Evolutionary conservation across 1,140 invertebrate species (phyloP).

Genomic region (Meloidogyne hapla): DNA sequence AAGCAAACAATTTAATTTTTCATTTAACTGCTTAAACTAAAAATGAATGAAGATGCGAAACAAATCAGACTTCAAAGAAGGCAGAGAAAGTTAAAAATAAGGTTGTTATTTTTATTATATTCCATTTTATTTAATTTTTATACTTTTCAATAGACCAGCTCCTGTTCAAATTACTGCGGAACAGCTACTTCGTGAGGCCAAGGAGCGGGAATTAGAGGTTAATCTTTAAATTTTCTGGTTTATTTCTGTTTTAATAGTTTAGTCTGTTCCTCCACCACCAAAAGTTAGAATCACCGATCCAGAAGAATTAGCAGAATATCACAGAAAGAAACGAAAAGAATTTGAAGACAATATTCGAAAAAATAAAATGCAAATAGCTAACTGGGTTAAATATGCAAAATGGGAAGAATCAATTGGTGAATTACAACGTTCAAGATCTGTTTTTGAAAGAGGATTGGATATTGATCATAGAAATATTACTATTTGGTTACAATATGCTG

Average conservation of each 20-base stretch:
- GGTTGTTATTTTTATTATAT: no score
- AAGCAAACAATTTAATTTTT: no score
- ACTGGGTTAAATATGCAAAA: conserved; percentile 98
- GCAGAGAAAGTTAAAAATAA: conserved; percentile 64
- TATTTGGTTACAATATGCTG: conserved; percentile 96
- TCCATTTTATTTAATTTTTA: no score
- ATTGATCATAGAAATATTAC: conserved; percentile 86
- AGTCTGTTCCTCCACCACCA: conserved; percentile 84
- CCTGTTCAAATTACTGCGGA: conserved; percentile 99
- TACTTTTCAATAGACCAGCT: no score
- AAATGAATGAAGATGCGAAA: conserved; percentile 55
- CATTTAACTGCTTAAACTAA: not conserved
- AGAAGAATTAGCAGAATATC: conserved; percentile 68
- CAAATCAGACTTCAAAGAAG: conserved; percentile 61
- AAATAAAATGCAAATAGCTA: conserved; percentile 82
- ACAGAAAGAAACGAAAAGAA: conserved; percentile 64
- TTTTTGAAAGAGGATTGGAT: conserved; percentile 93
- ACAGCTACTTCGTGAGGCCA: conserved; percentile 93
- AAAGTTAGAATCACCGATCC: conserved; percentile 99
- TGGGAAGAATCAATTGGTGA: conserved; percentile 99
- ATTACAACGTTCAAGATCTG: conserved; percentile 80
- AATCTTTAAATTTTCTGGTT: not conserved
- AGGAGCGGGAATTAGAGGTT: conserved; percentile 97
- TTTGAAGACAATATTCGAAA: conserved; percentile 98
- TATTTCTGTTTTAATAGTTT: no score